These are phyloP conservation scores for Sesia apiformis DNA, from an alignment of 2,888 invertebrate species.

Conservation along the genomic window DNA sequence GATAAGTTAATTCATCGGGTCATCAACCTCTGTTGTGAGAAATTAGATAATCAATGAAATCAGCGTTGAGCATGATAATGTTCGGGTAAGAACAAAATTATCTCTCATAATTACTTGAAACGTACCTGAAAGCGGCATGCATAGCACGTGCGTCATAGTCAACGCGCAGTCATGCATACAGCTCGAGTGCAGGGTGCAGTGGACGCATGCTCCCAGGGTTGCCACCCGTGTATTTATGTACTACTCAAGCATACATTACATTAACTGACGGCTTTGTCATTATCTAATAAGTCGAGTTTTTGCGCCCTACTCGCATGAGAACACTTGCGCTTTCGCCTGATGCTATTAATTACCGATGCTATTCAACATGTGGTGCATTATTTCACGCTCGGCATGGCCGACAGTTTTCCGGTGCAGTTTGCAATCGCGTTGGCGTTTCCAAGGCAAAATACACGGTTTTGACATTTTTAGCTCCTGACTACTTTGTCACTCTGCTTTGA, in stretches of 20 bases:
- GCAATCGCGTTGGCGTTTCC: slow-evolving; percentile 22
- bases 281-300: slow-evolving; percentile 36
- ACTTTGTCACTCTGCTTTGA: slow-evolving; percentile 44
- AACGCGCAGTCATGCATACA: slow-evolving; percentile 19
- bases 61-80: neutral
- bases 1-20: slow-evolving; percentile 36
- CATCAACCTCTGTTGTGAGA: slow-evolving; percentile 28
- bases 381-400: slow-evolving; percentile 46
- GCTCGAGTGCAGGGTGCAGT: slow-evolving; percentile 14
- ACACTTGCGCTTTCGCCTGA: slow-evolving; percentile 62
- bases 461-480: slow-evolving; percentile 56
- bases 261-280: slow-evolving; percentile 19
- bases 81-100: neutral
- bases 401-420: slow-evolving; percentile 45
- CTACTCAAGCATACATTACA: slow-evolving; percentile 18
- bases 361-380: slow-evolving; percentile 65
- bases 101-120: slow-evolving; percentile 6
- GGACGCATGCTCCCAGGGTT: slow-evolving; percentile 13
- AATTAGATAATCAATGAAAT: slow-evolving; percentile 1
- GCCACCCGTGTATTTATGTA: slow-evolving; percentile 24
- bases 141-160: slow-evolving; percentile 20
- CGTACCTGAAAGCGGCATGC: slow-evolving; percentile 15
- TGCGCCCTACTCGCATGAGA: slow-evolving; percentile 49
- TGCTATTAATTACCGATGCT: slow-evolving; percentile 58
- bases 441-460: slow-evolving; percentile 59